Evolutionary conservation across 2,797 vertebrate genomes (phyloP).

Genomic region (Fistularia tabacaria): DNA sequence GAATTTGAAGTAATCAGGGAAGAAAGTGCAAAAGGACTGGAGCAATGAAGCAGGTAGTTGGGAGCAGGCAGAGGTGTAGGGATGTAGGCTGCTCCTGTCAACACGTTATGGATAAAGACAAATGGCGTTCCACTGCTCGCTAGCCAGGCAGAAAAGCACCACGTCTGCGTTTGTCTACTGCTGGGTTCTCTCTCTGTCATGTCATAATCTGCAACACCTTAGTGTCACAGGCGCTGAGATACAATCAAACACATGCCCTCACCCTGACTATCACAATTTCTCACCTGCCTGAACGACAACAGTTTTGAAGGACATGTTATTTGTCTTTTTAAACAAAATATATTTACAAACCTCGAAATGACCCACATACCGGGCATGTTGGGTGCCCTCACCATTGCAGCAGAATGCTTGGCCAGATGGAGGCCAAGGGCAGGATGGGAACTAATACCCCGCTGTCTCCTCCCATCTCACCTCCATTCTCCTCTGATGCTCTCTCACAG

Average conservation of each 20-base stretch:
- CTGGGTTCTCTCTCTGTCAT: conserved; percentile 50
- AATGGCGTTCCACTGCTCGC: conserved; percentile 65
- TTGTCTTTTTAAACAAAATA: background rate
- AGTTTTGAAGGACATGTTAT: too few relatives aligned
- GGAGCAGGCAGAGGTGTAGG: conserved; percentile 12
- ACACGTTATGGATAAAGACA: conserved; percentile 64
- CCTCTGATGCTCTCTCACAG: background rate
- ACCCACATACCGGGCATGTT: conserved; percentile 29
- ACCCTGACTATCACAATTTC: conserved; percentile 8
- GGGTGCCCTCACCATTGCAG: conserved; percentile 34
- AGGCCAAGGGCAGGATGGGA: conserved; percentile 47
- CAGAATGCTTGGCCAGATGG: conserved; percentile 49
- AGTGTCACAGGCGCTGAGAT: conserved; percentile 29
- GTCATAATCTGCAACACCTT: conserved; percentile 61
- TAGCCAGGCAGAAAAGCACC: conserved; percentile 74
- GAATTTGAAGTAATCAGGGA: background rate
- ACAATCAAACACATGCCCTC: conserved; percentile 8
- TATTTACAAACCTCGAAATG: conserved; percentile 33
- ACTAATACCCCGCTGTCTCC: conserved; percentile 44
- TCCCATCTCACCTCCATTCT: conserved; percentile 30
- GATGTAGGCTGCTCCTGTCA: conserved; percentile 62
- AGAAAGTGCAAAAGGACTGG: conserved; percentile 5
- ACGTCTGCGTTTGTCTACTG: conserved; percentile 49
- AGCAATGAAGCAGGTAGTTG: conserved; percentile 2
- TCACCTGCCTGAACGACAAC: background rate